Conservation (phyloP, 2,797 vertebrate genomes). For the Platalea minor region DNA sequence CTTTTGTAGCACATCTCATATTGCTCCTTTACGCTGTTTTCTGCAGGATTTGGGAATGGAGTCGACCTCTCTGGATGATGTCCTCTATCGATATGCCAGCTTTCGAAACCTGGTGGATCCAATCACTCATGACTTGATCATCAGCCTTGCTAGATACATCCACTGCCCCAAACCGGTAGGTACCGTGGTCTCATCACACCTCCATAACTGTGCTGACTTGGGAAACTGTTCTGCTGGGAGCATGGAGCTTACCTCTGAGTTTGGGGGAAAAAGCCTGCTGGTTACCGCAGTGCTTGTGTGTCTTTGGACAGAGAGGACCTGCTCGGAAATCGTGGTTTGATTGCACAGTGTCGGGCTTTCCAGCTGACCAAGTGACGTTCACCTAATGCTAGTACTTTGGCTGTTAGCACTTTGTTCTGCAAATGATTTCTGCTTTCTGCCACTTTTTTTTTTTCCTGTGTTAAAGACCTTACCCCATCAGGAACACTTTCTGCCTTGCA, state of each 20-base stretch:
- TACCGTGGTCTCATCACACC: neutral
- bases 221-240: neutral
- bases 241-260: neutral
- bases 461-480: neutral
- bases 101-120: conserved; percentile 98
- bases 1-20: neutral
- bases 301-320: neutral
- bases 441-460: neutral
- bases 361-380: neutral
- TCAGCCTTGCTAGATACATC: conserved; percentile 94
- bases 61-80: conserved; percentile 95
- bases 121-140: conserved; percentile 97
- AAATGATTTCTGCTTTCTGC: neutral
- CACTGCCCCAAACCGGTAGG: conserved; percentile 96
- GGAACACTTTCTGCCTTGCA: neutral
- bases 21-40: neutral
- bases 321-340: accelerated
- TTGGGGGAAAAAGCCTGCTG: neutral
- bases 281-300: neutral
- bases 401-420: neutral
- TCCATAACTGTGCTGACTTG: neutral
- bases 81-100: conserved; percentile 96
- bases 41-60: conserved; percentile 97
- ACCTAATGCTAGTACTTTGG: neutral
- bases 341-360: neutral